A percentile compares a stretch with the other conserved stretches of the same genome.
These are phyloP conservation scores for Ariolimax columbianus DNA, from an alignment of 2,888 invertebrate species.

Conservation along the genomic window DNA sequence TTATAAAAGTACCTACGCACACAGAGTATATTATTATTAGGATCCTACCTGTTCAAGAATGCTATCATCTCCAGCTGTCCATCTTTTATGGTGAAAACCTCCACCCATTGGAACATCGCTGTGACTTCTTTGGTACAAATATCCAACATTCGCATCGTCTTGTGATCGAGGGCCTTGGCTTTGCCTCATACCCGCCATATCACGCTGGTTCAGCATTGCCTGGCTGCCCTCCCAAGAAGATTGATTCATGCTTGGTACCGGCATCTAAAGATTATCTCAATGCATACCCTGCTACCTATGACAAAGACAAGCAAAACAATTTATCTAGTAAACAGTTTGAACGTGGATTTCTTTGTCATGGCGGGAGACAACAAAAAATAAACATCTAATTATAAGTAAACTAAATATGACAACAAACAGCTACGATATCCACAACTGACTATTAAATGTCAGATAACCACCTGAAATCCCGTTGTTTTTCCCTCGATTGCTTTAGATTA, in stretches of 20 bases:
- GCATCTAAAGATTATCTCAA: conserved; percentile 70
- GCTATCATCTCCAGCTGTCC: conserved; percentile 93
- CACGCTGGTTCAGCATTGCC: conserved; percentile 68
- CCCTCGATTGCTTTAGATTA: conserved; percentile 72
- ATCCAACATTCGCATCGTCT: conserved; percentile 95
- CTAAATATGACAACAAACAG: conserved; percentile 13
- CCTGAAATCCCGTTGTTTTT: conserved; percentile 46
- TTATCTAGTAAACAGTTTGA: conserved; percentile 41
- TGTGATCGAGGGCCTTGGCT: conserved; percentile 81
- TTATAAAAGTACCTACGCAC: too few relatives aligned
- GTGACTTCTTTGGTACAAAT: conserved; percentile 91
- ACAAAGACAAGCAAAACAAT: conserved; percentile 53
- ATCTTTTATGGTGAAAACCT: conserved; percentile 80
- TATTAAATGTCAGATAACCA: conserved; percentile 15
- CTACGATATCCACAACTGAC: background rate
- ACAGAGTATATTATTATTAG: too few relatives aligned
- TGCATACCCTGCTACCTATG: conserved; percentile 53
- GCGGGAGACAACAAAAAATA: conserved; percentile 50
- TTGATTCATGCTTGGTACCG: conserved; percentile 76
- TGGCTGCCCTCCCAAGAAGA: conserved; percentile 75
- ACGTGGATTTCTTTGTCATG: conserved; percentile 50
- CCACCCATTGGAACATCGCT: conserved; percentile 87
- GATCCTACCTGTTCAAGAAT: conserved; percentile 82
- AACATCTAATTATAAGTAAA: conserved; percentile 15
- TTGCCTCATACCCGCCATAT: conserved; percentile 70